Percentiles rank a stretch among this genome's conserved stretches.
These are phyloP conservation scores for Elanoides forficatus DNA, from an alignment of 2,113 vertebrate genomes.

Conservation along the genomic window DNA sequence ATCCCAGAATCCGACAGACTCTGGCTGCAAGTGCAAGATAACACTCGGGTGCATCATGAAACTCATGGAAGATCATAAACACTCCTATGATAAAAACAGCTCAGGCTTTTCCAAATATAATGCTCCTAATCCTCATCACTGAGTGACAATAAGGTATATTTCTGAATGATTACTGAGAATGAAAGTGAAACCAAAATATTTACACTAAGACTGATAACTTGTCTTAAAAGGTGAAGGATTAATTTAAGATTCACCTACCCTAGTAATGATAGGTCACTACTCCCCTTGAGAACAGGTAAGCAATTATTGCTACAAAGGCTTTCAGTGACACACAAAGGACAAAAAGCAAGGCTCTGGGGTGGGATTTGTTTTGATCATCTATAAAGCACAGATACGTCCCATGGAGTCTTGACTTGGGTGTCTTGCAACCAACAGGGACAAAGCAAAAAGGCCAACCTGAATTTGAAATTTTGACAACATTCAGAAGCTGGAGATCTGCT, in stretches of 20 bases:
- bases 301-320: not conserved
- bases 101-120: not conserved
- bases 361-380: not conserved
- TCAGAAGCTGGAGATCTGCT: not conserved
- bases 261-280: not conserved
- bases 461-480: not conserved
- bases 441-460: not conserved
- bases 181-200: not conserved
- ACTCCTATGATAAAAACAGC: not conserved
- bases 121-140: not conserved
- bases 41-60: not conserved
- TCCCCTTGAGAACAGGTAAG: not conserved
- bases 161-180: not conserved
- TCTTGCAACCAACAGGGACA: not conserved
- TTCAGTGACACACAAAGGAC: not conserved
- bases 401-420: not conserved
- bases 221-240: not conserved
- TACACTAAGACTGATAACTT: not conserved
- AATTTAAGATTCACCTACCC: not conserved
- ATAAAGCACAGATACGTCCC: accelerated
- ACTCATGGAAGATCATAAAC: not conserved
- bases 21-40: not conserved
- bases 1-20: not conserved
- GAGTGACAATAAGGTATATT: not conserved
- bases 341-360: not conserved